Base-by-base conservation (phyloP, 2,888 invertebrate genomes). In the Stegana nigrithorax region DNA sequence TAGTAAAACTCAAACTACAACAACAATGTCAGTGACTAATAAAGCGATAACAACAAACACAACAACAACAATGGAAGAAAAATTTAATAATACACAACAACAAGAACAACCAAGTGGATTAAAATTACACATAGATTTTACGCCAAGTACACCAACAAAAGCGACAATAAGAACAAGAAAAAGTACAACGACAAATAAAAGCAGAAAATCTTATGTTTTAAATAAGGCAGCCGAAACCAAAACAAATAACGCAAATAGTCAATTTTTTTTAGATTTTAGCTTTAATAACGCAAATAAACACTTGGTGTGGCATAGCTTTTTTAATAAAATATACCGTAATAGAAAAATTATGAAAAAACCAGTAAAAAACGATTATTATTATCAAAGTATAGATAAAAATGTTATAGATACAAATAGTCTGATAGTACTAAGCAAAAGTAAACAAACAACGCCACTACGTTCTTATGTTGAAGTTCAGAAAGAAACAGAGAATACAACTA, bases 1-100 rank as follows among this genome's bases (percentile, higher is more conserved):
- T 10, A 21, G n/a, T n/a, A n/a, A n/a, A 39, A 19, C 14, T 45
- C 64, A 57, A 63, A 42, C 47, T 53, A 63, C 23, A 39, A 58
- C 39, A 39, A 25, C 26, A 51, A 44, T 55, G 10, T 36, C 36
- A 7, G 36, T 36, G 36, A 36, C n/a, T 36, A 10, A 2, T n/a
- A 36, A 10, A n/a, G 23, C 23, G 10, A 47, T 7, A 47, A 47
- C 45, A 21, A 10, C 23, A 23, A 10, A 7, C 21, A 23, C 23
- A 8, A 21, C 23, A 21, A 47, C 19, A 47, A 23, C 19, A 47
- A 10, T n/a, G 10, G n/a, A 36, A 36, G n/a, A 36, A 5, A 2
- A n/a, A 36, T 36, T 36, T n/a, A 36, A 36, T 10, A 36, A 5
- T 3, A n/a, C 12, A 4, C 14, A n/a, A n/a, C 14, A 39, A 39